phyloP scores from a whole-genome alignment of 2,113 vertebrate species.

The Benitochromis conjunctus region DNA sequence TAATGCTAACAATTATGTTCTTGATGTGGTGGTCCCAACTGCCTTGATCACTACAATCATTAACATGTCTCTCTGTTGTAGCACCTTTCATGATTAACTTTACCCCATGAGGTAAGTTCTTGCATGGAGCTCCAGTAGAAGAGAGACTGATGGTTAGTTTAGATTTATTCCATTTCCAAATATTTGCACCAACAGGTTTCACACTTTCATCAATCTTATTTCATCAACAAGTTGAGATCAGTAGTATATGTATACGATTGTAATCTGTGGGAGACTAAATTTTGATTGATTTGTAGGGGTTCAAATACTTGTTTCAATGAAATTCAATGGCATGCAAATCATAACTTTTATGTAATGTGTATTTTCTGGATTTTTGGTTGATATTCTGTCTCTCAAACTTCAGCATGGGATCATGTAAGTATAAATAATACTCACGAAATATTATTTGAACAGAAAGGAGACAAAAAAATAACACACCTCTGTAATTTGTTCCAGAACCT shows the following conservation, averaged over 20 bases:
- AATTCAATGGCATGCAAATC: background rate
- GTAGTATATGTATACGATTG: background rate
- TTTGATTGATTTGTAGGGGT: background rate
- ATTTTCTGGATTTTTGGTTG: background rate
- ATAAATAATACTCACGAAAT: background rate
- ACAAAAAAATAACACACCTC: conserved; percentile 71
- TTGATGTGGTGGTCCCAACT: background rate
- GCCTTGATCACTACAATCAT: background rate
- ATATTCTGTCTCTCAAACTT: rapidly evolving
- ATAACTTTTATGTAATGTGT: rapidly evolving
- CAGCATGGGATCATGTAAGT: background rate
- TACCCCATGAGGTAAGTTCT: background rate
- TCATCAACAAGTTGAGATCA: background rate
- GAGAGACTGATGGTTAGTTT: background rate
- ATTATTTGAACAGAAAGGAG: background rate
- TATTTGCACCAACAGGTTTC: background rate
- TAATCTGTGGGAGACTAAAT: background rate
- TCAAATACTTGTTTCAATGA: background rate
- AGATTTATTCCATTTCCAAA: background rate
- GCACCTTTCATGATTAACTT: background rate
- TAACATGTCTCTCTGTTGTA: background rate
- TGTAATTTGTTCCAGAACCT: conserved; percentile 79
- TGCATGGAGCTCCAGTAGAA: background rate
- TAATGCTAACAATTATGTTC: background rate
- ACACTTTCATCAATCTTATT: background rate